Conservation (phyloP, 2,797 vertebrate species). For the Leucoraja ocellata region DNA sequence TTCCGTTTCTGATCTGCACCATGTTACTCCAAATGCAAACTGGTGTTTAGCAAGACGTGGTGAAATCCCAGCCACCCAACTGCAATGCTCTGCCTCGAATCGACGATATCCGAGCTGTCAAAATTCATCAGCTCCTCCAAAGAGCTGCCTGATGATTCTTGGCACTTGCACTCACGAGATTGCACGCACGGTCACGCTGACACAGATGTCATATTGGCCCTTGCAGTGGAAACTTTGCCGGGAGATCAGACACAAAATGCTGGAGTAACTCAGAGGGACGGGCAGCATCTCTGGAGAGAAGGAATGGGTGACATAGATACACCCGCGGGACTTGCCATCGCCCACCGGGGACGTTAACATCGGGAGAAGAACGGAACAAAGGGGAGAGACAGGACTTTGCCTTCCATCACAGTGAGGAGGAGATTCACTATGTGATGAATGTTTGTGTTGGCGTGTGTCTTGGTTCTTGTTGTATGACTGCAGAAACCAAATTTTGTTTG, state of each 20-base stretch:
- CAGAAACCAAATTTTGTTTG: no score
- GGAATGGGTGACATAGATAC: no score
- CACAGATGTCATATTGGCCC: conserved; percentile 24
- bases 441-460: no score
- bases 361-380: no score
- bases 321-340: no score
- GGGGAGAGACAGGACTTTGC: no score
- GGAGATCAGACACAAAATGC: background rate
- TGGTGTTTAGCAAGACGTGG: background rate
- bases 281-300: no score
- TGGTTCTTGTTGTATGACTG: no score
- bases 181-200: background rate
- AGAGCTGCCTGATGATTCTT: conserved; percentile 5
- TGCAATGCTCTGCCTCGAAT: background rate
- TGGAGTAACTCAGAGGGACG: no score
- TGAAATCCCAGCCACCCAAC: background rate
- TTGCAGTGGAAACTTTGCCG: background rate
- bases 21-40: conserved; percentile 3
- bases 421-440: no score
- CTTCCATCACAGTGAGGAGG: no score
- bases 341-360: no score
- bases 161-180: conserved; percentile 30
- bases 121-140: background rate
- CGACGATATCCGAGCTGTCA: conserved; percentile 20
- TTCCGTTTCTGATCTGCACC: background rate